Evolutionary conservation across 2,888 invertebrate species (phyloP).

Genomic region (Bugulina stolonifera): DNA sequence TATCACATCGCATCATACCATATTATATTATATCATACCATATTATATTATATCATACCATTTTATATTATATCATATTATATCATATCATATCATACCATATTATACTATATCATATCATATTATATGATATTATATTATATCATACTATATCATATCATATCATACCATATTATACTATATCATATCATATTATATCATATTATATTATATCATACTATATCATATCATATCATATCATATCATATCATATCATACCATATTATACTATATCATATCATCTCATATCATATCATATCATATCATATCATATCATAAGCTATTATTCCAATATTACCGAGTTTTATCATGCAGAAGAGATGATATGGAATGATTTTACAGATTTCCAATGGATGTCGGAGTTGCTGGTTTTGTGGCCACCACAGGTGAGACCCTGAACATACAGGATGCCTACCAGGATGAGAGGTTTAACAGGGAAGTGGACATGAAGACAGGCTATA

Average conservation of each 20-base stretch:
- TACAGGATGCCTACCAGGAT: constrained; percentile 72
- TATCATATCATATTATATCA: constrained; percentile 3
- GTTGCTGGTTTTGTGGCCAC: constrained; percentile 77
- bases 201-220: neutral
- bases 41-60: constrained; percentile 4
- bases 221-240: constrained; percentile 12
- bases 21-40: constrained; percentile 3
- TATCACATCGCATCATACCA: constrained; percentile 4
- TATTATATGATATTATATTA: no score
- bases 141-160: constrained; percentile 9
- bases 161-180: neutral
- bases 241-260: neutral
- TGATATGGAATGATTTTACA: constrained; percentile 30
- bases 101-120: neutral
- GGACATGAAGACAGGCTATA: constrained; percentile 57
- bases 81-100: neutral
- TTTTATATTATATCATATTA: neutral
- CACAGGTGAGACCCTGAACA: constrained; percentile 73
- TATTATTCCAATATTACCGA: neutral
- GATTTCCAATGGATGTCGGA: constrained; percentile 59
- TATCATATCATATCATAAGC: neutral
- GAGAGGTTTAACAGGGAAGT: constrained; percentile 65
- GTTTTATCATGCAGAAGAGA: neutral
- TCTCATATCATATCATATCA: neutral
- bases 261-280: constrained; percentile 17